Evolutionary conservation across 2,113 vertebrate species (phyloP), one percentile per base, ranked within the genome.

Genomic region (Larimichthys crocea): DNA sequence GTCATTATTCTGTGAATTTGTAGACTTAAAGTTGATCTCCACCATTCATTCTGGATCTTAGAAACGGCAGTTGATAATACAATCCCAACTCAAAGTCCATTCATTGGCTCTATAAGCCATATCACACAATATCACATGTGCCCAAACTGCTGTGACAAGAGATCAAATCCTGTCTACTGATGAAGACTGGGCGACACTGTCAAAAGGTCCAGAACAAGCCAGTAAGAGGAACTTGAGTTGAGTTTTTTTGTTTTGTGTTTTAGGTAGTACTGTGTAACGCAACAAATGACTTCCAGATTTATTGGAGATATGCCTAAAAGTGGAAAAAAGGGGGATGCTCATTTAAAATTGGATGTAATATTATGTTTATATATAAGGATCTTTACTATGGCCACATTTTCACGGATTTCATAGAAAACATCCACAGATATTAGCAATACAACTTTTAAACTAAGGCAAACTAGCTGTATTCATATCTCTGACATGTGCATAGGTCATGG

Each of bases 401-500:
- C 31, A 35, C 31, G 1, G 8, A 35, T 35, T 35, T 35, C 22
- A 29, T 55, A n/a, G 26, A 69, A 17, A 22, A 10, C 16, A 3
- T 10, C 19, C 14, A 24, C 5, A 44, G 9, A 12, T 16, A 50
- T 14, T n/a, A 72, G 17, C 6, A 19, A 22, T 55, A 9, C 31
- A 31, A 46, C 31, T 22, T 66, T 57, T 42, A n/a, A 46, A 56
- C 48, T n/a, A 11, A 20, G 42, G 7, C 14, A 52, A 44, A 53
- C 16, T 42, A 40, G 16, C 4, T 55, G 50, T 55, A 19, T 61
- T 71, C 35, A 6, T 20, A 50, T 22, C 17, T 66, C 52, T 29
- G 57, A 73, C 68, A 80, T 65, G 53, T 72, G 59, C 12, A 12
- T 9, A 22, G 61, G 49, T 87, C 86, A 80, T 57, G 31, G 72